Conservation (phyloP, 2,888 invertebrate genomes). For the Lepidonotus clava region DNA sequence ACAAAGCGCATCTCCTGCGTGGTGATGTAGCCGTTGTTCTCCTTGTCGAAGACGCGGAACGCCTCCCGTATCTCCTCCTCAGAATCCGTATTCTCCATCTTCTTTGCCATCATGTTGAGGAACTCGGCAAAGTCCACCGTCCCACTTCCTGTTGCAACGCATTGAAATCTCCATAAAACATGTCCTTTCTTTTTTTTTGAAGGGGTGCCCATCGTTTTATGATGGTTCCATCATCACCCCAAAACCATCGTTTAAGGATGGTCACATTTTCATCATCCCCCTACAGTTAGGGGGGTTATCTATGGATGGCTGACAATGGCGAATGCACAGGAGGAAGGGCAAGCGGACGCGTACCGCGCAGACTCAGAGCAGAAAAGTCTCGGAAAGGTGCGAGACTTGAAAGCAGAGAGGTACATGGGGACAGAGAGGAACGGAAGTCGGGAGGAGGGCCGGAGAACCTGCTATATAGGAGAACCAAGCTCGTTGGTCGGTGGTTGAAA, state of each 20-base stretch:
- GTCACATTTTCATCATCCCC: not conserved
- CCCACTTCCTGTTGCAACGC: constrained; percentile 90
- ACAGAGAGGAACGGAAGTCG: constrained; percentile 29
- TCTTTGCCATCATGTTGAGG: constrained; percentile 99
- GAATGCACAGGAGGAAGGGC: constrained; percentile 21
- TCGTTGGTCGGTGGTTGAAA: not conserved
- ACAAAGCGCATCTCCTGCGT: constrained; percentile 99
- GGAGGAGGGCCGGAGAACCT: not conserved
- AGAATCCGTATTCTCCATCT: constrained; percentile 99
- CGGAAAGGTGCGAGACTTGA: constrained; percentile 5
- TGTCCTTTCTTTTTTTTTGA: not conserved
- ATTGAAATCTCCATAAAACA: constrained; percentile 25
- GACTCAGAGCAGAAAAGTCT: constrained; percentile 16
- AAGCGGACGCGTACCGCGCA: constrained; percentile 40
- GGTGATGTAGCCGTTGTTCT: constrained; percentile 99
- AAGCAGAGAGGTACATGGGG: constrained; percentile 34
- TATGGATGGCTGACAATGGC: constrained; percentile 5
- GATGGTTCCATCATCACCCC: not conserved
- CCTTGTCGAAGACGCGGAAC: constrained; percentile 98
- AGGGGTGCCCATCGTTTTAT: not conserved
- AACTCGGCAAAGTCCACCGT: constrained; percentile 99
- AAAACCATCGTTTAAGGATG: not conserved
- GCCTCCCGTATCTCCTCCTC: constrained; percentile 99
- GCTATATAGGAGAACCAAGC: not conserved
- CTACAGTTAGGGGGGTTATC: no score